Evolutionary conservation across 2,888 invertebrate species (phyloP).

Genomic region (Iselma pallidipennis): DNA sequence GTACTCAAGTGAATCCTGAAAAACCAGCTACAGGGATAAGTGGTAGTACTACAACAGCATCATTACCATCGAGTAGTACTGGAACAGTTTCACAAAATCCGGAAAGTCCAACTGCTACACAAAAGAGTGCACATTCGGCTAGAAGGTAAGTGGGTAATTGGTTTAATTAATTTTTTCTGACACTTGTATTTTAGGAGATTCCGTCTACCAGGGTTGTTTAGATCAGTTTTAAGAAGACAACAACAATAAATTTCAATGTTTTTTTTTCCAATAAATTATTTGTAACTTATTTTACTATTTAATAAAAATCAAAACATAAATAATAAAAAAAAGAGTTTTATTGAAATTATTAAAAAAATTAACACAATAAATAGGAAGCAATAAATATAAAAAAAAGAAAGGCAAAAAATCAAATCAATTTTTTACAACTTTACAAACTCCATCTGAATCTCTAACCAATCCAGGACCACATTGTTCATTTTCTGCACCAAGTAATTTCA

Average conservation of each 20-base stretch:
- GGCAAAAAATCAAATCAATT: conserved; percentile 6
- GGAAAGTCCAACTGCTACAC: conserved; percentile 9
- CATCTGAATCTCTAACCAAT: conserved; percentile 68
- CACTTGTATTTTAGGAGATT: conserved; percentile 29
- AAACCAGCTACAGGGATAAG: conserved; percentile 11
- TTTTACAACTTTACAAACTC: conserved; percentile 57
- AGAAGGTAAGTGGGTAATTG: neutral
- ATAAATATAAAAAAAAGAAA: conserved; percentile 12
- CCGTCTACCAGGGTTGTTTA: conserved; percentile 26
- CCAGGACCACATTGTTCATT: conserved; percentile 78
- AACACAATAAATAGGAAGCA: conserved; percentile 10
- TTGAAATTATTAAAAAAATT: neutral
- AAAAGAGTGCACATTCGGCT: neutral
- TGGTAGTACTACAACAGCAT: conserved; percentile 20
- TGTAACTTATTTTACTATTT: neutral
- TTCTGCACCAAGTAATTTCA: conserved; percentile 65
- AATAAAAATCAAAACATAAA: neutral
- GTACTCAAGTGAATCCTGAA: conserved; percentile 1
- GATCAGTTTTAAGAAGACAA: conserved; percentile 24
- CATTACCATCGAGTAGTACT: conserved; percentile 3
- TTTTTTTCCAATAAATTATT: neutral
- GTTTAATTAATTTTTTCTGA: neutral
- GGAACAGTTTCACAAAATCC: conserved; percentile 6
- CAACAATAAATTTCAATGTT: too few relatives aligned
- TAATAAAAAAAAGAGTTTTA: neutral